Conservation (phyloP, 1,140 invertebrate species). For the Ostrea denselamellosa region DNA sequence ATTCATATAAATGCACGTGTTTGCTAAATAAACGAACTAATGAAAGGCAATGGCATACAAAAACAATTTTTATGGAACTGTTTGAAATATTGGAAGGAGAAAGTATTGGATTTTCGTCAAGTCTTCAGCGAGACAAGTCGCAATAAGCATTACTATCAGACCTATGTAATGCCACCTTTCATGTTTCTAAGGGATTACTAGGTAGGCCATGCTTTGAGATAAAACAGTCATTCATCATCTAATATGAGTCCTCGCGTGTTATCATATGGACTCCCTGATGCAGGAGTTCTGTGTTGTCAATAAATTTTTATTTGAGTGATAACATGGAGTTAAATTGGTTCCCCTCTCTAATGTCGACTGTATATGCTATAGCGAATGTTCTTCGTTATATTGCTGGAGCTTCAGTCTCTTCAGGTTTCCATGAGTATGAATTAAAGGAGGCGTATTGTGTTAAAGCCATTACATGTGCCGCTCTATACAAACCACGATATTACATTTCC, state of each 20-base stretch:
- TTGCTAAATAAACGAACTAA: slow-evolving; percentile 25
- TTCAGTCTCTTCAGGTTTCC: not conserved
- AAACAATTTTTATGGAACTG: slow-evolving; percentile 16
- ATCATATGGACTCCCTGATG: not conserved
- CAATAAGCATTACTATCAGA: slow-evolving; percentile 9
- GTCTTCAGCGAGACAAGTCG: not conserved
- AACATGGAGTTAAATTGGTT: slow-evolving; percentile 15
- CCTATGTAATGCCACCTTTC: not conserved
- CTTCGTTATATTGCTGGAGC: not conserved
- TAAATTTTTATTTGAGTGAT: slow-evolving; percentile 34
- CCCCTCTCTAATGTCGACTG: not conserved
- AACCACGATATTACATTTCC: not conserved
- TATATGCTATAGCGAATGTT: not conserved
- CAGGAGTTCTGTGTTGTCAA: slow-evolving; percentile 1
- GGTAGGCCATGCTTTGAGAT: slow-evolving; percentile 12
- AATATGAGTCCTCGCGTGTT: not conserved
- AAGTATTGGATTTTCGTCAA: slow-evolving; percentile 16
- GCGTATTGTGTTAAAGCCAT: not conserved
- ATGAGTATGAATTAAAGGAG: not conserved
- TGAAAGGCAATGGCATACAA: not conserved
- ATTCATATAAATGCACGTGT: not conserved
- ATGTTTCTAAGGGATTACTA: slow-evolving; percentile 1
- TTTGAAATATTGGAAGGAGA: slow-evolving; percentile 15
- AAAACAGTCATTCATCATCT: slow-evolving; percentile 36
- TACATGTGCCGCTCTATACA: not conserved